A percentile compares a stretch with the other conserved stretches of the same genome.
Evolutionary conservation across 2,797 vertebrate genomes (phyloP).

Genomic region (Ambastaia sidthimunki): DNA sequence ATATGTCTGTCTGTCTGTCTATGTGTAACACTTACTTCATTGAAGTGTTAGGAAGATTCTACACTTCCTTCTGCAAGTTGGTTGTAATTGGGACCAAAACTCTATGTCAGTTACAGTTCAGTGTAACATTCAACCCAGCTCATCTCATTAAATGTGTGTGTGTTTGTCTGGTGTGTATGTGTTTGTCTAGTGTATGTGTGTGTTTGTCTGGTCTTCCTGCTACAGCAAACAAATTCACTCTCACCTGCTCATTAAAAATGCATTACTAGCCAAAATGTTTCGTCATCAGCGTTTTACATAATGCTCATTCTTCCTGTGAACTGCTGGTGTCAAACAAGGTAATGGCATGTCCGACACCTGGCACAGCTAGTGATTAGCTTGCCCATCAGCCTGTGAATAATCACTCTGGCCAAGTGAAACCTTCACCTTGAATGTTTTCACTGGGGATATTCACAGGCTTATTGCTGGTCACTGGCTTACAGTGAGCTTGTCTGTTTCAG

Average conservation of each 20-base stretch:
- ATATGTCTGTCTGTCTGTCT: slow-evolving; percentile 3
- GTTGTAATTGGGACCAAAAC: slow-evolving; percentile 34
- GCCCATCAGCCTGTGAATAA: slow-evolving; percentile 40
- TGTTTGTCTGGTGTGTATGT: slow-evolving; percentile 8
- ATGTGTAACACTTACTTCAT: slow-evolving; percentile 14
- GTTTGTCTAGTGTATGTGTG: slow-evolving; percentile 1
- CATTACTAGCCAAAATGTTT: slow-evolving; percentile 47
- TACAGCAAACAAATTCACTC: slow-evolving; percentile 23
- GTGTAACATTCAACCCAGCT: slow-evolving; percentile 31
- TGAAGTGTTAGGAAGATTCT: slow-evolving; percentile 16
- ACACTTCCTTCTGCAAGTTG: neutral
- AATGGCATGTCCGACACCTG: slow-evolving; percentile 30
- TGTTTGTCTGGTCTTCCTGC: neutral
- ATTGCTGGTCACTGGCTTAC: slow-evolving; percentile 11
- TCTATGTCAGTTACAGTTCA: slow-evolving; percentile 50
- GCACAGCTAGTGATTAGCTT: slow-evolving; percentile 35
- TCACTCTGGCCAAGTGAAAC: slow-evolving; percentile 23
- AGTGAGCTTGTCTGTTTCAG: neutral
- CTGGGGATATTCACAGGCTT: slow-evolving; percentile 24
- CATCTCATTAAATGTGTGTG: slow-evolving; percentile 51
- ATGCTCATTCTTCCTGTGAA: slow-evolving; percentile 41
- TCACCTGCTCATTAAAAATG: slow-evolving; percentile 56
- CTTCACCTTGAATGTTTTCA: slow-evolving; percentile 22
- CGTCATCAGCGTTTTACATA: slow-evolving; percentile 52
- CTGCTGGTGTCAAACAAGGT: slow-evolving; percentile 30